Evolutionary conservation across 2,113 vertebrate genomes (phyloP), one percentile per base, ranked within the genome.

Genomic region (Thamnaconus septentrionalis): DNA sequence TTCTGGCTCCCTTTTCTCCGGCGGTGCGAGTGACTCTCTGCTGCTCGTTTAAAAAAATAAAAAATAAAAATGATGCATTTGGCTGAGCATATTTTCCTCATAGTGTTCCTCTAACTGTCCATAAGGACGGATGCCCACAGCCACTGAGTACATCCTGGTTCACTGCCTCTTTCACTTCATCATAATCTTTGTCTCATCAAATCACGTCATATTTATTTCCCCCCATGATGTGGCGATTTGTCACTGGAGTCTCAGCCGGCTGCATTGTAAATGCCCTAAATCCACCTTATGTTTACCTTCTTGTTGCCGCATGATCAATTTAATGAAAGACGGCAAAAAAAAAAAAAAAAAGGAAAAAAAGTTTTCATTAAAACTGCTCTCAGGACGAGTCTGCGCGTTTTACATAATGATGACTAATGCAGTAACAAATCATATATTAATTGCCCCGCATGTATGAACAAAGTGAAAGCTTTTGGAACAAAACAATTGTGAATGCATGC

Each of bases 141-240:
- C 71, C 82, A 82, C 76, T 3, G 51, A 82, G 68, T 60, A 53
- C 45, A 31, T 74, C 61, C 72, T 81, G 82, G 81, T 88, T 90
- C 82, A 85, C 74, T 82, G 85, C 80, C 53, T 80, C 78, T 72
- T 87, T 82, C 82, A 81, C 85, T 87, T 82, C 78, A 76, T 87
- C 80, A 81, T 80, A 80, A 80, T 88, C 76, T 82, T 79, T 81
- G 86, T 87, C 87, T 91, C 81, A 80, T 90, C 82, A 87, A 76
- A 89, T 90, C 85, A 89, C 79, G 83, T 87, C 88, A 87, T 45
- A 69, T 47, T 79, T 53, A 72, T 71, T 79, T 76, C 64, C 79
- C 75, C 10, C 55, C 63, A 66, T 83, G 71, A 80, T 83, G 83
- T 79, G 41, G 71, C 83, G 82, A 52, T 86, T 84, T 80, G 75